Base-by-base conservation (phyloP, 2,797 vertebrate species). In the Vultur gryphus region DNA sequence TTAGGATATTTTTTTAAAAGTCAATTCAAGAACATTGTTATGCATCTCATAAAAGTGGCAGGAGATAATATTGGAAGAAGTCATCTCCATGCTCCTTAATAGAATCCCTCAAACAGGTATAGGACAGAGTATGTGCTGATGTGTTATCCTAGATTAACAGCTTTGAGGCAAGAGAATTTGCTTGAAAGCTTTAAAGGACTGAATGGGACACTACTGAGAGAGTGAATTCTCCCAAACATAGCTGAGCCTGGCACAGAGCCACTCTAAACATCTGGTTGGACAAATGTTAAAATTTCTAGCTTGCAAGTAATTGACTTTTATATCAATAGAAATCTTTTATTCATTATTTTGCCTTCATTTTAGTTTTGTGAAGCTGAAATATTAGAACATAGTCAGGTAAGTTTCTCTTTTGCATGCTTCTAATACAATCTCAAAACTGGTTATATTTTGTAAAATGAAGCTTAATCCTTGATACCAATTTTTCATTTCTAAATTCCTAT, bases 271-370 rank as follows among this genome's bases (percentile, higher is more conserved):
- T 51, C 57, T 65, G 64, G 14, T 15, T 93, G 65, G 65, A 65
- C 51, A 44, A 62, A 39, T 25, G 51, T 65, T 80, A 78, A 65
- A 26, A 75, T 85, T 55, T 89, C 49, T 62, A 73, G 35, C 78
- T 77, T 89, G 65, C 33, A 91, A 81, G 33, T 35, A 55, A 62
- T 44, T 4, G 7, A 75, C 43, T 66, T 84, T 64, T 55, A 86
- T 89, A 51, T 85, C 77, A 79, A 87, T 41, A 90, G 26, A 83
- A 92, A 76, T 81, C 7, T 79, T 91, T 65, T 91, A 69, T 80
- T 95, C 20, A 28, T 29, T 59, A 26, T 87, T 97, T 95, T 95
- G 35, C 66, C 64, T 85, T 92, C 37, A 46, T 69, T 96, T 89
- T 84, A 71, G 25, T 81, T 90, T 72, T 83, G 76, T 92, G 83